Percentiles rank a stretch among this genome's conserved stretches.
Conservation (phyloP, 2,888 invertebrate species). For the Amiota minor region DNA sequence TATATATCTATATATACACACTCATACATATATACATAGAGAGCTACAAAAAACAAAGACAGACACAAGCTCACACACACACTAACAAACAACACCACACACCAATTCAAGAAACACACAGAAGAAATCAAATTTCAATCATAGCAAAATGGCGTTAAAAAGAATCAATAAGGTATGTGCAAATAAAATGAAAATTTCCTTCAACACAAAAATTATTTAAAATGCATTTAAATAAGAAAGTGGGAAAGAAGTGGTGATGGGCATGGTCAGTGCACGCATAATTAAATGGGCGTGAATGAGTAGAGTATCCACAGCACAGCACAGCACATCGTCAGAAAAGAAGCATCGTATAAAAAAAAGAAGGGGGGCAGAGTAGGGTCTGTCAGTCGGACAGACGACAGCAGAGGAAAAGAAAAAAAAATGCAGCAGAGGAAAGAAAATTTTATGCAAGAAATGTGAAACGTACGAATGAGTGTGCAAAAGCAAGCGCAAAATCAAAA, state of each 20-base stretch:
- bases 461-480: conserved; percentile 41
- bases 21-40: neutral
- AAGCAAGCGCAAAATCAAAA: neutral
- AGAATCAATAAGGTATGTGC: conserved; percentile 89
- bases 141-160: conserved; percentile 91
- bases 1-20: neutral
- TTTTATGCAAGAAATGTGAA: conserved; percentile 70
- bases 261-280: neutral
- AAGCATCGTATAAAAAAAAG: conserved; percentile 36
- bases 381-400: too few relatives aligned
- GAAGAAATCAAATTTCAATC: conserved; percentile 70
- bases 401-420: conserved; percentile 44
- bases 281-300: conserved; percentile 15
- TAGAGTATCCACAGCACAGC: conserved; percentile 36
- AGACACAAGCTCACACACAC: conserved; percentile 52
- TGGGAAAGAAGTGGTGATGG: too few relatives aligned
- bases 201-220: conserved; percentile 11
- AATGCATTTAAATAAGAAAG: conserved; percentile 43
- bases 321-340: conserved; percentile 42
- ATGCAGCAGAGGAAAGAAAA: conserved; percentile 41
- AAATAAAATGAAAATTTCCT: conserved; percentile 51
- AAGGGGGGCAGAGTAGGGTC: too few relatives aligned
- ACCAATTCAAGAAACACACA: conserved; percentile 52
- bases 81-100: conserved; percentile 51
- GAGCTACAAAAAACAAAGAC: conserved; percentile 53